Percentiles rank a stretch among this genome's conserved stretches.
Conservation (phyloP, 1,140 invertebrate genomes). For the Wiebesia pumilae region DNA sequence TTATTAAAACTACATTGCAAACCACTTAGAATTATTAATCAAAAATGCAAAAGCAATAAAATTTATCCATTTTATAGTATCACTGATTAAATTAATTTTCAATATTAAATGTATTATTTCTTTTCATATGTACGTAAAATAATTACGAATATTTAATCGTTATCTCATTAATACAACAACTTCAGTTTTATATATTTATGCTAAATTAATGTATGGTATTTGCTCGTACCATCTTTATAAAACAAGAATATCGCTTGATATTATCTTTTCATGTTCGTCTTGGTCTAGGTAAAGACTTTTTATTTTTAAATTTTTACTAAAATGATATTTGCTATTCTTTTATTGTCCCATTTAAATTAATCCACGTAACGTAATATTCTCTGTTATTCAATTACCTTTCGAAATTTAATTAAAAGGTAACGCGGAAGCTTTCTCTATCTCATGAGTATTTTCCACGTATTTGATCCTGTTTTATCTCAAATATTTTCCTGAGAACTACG, state of each 20-base stretch:
- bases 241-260: neutral
- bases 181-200: neutral
- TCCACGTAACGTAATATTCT: neutral
- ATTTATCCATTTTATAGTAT: no score
- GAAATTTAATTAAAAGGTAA: constrained; percentile 4
- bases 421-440: neutral
- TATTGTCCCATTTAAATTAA: constrained; percentile 3
- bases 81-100: no score
- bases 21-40: no score
- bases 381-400: neutral
- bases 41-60: no score
- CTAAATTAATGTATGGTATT: neutral
- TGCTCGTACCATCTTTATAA: no score
- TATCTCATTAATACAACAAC: neutral
- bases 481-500: no score
- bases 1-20: no score
- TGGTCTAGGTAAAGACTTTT: neutral
- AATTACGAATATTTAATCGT: neutral
- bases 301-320: neutral
- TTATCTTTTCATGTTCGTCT: neutral
- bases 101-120: no score
- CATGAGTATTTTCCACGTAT: neutral
- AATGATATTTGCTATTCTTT: neutral
- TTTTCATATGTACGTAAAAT: neutral
- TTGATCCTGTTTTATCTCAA: neutral